Percentiles rank a stretch among this genome's conserved stretches.
phyloP scores from a whole-genome alignment of 2,113 vertebrate species.

The Triplophysa siluroides region DNA sequence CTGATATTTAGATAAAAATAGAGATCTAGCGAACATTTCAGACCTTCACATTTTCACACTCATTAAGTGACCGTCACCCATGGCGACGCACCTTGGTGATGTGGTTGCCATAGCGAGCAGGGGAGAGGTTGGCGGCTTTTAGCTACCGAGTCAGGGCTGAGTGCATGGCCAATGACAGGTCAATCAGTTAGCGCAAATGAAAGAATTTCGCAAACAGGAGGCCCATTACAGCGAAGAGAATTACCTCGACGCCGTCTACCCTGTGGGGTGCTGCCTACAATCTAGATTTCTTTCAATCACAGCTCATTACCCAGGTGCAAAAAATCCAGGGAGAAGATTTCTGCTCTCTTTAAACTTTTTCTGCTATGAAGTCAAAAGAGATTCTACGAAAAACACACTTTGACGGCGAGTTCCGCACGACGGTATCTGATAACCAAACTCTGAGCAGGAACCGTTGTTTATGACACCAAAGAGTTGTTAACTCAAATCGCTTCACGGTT shows the following conservation, averaged over 20 bases:
- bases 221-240: constrained; percentile 63
- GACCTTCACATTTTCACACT: constrained; percentile 51
- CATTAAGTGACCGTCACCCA: constrained; percentile 60
- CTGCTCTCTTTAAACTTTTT: constrained; percentile 31
- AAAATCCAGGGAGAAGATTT: constrained; percentile 47
- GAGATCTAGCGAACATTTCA: constrained; percentile 46
- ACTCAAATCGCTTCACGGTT: constrained; percentile 16
- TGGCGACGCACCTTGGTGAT: constrained; percentile 50
- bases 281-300: constrained; percentile 62
- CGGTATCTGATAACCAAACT: background rate
- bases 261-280: constrained; percentile 51
- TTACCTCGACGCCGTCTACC: constrained; percentile 57
- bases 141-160: constrained; percentile 64
- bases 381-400: background rate
- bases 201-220: constrained; percentile 70
- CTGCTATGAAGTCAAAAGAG: constrained; percentile 3
- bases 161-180: constrained; percentile 74
- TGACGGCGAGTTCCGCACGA: background rate
- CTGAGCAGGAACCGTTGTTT: background rate
- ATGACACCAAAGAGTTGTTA: background rate
- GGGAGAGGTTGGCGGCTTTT: constrained; percentile 58
- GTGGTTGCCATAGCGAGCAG: constrained; percentile 61
- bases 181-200: constrained; percentile 75
- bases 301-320: constrained; percentile 59
- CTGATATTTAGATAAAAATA: constrained; percentile 45